phyloP scores from a whole-genome alignment of 2,888 invertebrate genomes.

The Zhengitettix transpicula region DNA sequence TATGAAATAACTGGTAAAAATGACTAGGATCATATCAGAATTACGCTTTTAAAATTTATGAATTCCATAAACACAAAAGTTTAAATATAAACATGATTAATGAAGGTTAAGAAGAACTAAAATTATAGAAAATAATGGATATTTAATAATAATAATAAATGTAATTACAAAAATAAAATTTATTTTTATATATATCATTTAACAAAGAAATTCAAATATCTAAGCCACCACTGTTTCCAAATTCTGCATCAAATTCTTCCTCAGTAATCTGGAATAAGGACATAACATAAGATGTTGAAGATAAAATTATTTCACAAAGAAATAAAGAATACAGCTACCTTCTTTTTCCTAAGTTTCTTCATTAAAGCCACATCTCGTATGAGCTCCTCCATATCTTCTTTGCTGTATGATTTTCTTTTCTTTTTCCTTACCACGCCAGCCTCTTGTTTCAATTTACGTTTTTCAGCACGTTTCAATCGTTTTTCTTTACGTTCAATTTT shows the following conservation, averaged over 20 bases:
- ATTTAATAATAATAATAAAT: no score
- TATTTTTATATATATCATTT: no score
- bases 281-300: background rate
- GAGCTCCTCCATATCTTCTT: slow-evolving; percentile 60
- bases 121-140: no score
- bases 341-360: slow-evolving; percentile 73
- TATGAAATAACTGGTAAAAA: no score
- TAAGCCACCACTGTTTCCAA: background rate
- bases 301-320: background rate
- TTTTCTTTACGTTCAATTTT: slow-evolving; percentile 48
- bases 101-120: no score
- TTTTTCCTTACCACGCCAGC: slow-evolving; percentile 26
- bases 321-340: slow-evolving; percentile 27
- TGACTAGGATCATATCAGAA: no score
- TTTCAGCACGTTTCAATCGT: slow-evolving; percentile 41
- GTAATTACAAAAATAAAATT: background rate
- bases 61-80: no score
- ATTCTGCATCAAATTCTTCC: slow-evolving; percentile 5
- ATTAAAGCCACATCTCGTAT: slow-evolving; percentile 65
- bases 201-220: no score
- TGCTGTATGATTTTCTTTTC: slow-evolving; percentile 36
- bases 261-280: slow-evolving; percentile 4
- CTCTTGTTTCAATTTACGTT: slow-evolving; percentile 24
- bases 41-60: no score
- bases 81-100: no score